Evolutionary conservation across 2,888 invertebrate species (phyloP).

Genomic region (Heliconius cydno): DNA sequence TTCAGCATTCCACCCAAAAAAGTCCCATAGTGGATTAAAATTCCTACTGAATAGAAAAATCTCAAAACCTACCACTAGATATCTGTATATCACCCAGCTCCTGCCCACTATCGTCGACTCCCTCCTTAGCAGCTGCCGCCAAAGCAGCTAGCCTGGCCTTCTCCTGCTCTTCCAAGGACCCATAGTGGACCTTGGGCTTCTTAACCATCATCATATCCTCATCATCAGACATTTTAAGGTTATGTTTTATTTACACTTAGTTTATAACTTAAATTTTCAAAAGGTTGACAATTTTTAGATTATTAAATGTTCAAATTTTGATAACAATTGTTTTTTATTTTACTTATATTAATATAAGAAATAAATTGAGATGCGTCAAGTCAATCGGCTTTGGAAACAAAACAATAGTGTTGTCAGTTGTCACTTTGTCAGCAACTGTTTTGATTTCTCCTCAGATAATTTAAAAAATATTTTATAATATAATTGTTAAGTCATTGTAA

Average conservation of each 20-base stretch:
- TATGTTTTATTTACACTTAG: conserved; percentile 50
- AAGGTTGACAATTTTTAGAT: not conserved
- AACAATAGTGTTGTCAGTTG: not conserved
- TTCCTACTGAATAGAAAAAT: not conserved
- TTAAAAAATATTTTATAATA: too few species aligned
- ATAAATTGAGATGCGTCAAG: not conserved
- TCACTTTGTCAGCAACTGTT: too few species aligned
- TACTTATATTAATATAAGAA: not conserved
- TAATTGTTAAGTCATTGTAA: too few species aligned
- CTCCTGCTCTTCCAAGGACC: conserved; percentile 94
- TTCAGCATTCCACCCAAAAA: too few species aligned
- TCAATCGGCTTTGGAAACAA: not conserved
- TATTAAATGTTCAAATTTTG: not conserved
- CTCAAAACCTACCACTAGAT: conserved; percentile 80
- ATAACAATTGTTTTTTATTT: not conserved
- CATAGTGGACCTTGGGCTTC: conserved; percentile 92
- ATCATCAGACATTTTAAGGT: conserved; percentile 90
- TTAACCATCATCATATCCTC: conserved; percentile 89
- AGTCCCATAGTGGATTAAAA: not conserved
- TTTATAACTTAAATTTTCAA: not conserved
- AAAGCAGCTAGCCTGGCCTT: conserved; percentile 86
- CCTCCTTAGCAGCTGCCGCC: conserved; percentile 83
- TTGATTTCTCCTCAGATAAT: too few species aligned
- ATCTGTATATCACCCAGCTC: conserved; percentile 87
- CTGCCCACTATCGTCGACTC: conserved; percentile 84